These are phyloP conservation scores for Sebastes diaconus DNA, from an alignment of 2,797 vertebrate genomes.

Conservation along the genomic window DNA sequence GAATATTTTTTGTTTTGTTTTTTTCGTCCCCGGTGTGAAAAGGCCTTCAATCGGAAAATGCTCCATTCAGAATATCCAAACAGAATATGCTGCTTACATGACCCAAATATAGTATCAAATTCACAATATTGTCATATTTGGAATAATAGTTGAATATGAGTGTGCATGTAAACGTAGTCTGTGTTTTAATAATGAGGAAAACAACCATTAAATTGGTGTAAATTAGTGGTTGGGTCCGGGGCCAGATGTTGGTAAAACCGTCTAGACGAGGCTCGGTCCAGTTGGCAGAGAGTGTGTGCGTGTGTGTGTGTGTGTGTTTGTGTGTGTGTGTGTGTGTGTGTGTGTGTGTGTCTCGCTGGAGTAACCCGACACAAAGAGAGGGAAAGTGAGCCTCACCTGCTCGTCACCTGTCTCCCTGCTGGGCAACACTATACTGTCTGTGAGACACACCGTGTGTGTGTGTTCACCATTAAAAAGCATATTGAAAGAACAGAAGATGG, in stretches of 20 bases:
- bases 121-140: no score
- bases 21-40: no score
- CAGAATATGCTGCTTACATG: no score
- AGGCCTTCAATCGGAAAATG: no score
- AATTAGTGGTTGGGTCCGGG: not conserved
- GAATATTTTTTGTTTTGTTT: no score
- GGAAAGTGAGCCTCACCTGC: slow-evolving; percentile 77
- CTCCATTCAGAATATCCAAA: no score
- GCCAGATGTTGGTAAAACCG: not conserved
- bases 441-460: slow-evolving; percentile 24
- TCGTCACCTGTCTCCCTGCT: slow-evolving; percentile 68
- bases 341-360: slow-evolving; percentile 52
- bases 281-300: not conserved
- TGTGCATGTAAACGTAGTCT: no score
- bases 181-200: not conserved
- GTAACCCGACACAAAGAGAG: slow-evolving; percentile 78
- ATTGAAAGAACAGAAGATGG: slow-evolving; percentile 5
- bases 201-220: not conserved
- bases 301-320: slow-evolving; percentile 11
- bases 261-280: slow-evolving; percentile 21
- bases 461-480: not conserved
- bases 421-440: slow-evolving; percentile 69
- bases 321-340: slow-evolving; percentile 18
- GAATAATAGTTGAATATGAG: no score
- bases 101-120: no score